A percentile compares a stretch with the other conserved stretches of the same genome.
These are phyloP conservation scores for Drosophila monieri DNA, from an alignment of 2,888 invertebrate species.

Conservation along the genomic window DNA sequence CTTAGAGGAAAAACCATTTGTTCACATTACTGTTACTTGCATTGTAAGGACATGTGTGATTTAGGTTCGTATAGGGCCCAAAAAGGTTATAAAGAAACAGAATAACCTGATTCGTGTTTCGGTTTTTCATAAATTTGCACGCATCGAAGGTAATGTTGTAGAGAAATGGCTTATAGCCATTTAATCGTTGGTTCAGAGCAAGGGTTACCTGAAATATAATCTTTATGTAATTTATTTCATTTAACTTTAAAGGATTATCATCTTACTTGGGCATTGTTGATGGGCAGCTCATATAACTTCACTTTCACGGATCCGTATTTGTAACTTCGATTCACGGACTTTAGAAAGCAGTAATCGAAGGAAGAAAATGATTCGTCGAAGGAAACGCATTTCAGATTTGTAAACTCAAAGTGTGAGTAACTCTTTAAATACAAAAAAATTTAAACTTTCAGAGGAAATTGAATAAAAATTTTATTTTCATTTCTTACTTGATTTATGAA, in stretches of 20 bases:
- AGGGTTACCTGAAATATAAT: constrained; percentile 4
- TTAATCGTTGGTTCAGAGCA: constrained; percentile 11
- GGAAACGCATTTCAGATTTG: constrained; percentile 28
- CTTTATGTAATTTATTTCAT: neutral
- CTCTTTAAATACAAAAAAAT: neutral
- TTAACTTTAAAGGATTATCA: neutral
- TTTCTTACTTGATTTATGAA: neutral
- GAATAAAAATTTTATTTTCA: neutral
- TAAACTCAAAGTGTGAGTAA: constrained; percentile 14
- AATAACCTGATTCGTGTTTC: neutral
- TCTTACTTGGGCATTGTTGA: neutral
- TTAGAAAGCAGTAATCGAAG: constrained; percentile 29
- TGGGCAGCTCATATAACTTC: neutral
- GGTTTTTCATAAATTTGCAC: neutral
- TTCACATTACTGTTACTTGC: neutral
- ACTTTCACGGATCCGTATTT: constrained; percentile 34
- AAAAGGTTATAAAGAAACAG: neutral
- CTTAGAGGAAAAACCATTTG: too few relatives aligned
- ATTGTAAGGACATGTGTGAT: constrained; percentile 11
- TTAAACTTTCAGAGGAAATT: neutral
- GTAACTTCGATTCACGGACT: constrained; percentile 42
- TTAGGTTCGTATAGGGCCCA: constrained; percentile 10
- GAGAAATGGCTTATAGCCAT: constrained; percentile 29
- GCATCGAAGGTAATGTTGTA: constrained; percentile 23
- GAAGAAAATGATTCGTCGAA: neutral